Conservation (phyloP, 2,797 vertebrate genomes). For the Simalia tracyae region DNA sequence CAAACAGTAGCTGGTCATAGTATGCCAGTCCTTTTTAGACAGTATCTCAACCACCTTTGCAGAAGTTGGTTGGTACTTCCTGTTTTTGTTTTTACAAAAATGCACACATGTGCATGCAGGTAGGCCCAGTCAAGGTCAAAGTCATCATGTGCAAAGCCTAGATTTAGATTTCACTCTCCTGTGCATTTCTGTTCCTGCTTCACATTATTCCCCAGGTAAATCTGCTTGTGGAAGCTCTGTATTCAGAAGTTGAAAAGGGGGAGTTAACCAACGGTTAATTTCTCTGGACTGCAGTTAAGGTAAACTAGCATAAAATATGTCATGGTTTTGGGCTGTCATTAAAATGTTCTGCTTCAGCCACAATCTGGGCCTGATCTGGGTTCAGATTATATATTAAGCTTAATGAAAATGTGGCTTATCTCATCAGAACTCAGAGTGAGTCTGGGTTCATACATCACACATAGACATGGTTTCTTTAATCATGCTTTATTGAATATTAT, state of each 20-base stretch:
- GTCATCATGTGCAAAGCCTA: neutral
- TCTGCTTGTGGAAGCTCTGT: neutral
- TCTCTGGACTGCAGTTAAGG: neutral
- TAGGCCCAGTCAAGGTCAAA: neutral
- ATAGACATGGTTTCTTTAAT: neutral
- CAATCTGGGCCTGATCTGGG: neutral
- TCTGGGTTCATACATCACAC: neutral
- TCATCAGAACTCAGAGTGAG: neutral
- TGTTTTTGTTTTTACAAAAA: neutral
- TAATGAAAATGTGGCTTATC: neutral
- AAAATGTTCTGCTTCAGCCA: neutral
- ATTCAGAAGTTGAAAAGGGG: neutral
- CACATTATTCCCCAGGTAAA: neutral
- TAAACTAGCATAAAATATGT: neutral
- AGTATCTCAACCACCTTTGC: neutral
- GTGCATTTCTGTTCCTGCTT: neutral
- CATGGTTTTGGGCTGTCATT: neutral
- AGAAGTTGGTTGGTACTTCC: neutral
- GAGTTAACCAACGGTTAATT: neutral
- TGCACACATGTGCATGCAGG: neutral
- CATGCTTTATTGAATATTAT: neutral
- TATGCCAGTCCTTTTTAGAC: no score
- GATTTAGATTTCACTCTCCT: neutral
- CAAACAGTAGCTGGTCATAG: no score
- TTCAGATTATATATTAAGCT: neutral